phyloP scores from a whole-genome alignment of 2,113 vertebrate species.

The Ailuropoda melanoleuca region DNA sequence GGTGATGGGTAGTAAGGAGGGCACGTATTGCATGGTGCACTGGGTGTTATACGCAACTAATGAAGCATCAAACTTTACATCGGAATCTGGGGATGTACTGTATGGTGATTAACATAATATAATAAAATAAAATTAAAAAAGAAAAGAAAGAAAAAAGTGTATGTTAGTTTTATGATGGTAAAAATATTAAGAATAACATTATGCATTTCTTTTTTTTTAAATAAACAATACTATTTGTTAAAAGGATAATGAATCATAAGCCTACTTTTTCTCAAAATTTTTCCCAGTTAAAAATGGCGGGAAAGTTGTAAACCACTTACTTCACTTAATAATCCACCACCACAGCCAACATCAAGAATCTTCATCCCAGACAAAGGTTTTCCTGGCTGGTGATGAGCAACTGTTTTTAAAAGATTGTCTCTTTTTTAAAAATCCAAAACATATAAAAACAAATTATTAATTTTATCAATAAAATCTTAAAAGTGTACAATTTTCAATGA shows the following conservation, averaged over 20 bases:
- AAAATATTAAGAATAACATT: slow-evolving; percentile 11
- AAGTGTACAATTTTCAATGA: neutral
- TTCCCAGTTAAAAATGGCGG: neutral
- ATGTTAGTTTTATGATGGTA: neutral
- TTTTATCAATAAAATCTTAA: slow-evolving; percentile 35
- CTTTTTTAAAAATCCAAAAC: slow-evolving; percentile 80
- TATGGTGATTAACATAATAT: too few species aligned
- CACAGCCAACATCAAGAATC: slow-evolving; percentile 96
- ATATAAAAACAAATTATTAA: slow-evolving; percentile 38
- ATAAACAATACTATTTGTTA: slow-evolving; percentile 23
- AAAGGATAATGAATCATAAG: slow-evolving; percentile 19
- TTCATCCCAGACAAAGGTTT: slow-evolving; percentile 89
- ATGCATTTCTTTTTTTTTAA: neutral
- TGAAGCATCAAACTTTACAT: too few species aligned
- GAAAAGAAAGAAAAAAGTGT: neutral
- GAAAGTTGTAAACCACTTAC: slow-evolving; percentile 79
- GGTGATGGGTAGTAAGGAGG: too few species aligned
- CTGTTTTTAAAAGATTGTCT: slow-evolving; percentile 92
- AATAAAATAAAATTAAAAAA: too few species aligned
- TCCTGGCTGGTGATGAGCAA: slow-evolving; percentile 84
- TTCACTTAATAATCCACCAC: slow-evolving; percentile 95
- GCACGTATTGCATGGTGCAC: too few species aligned
- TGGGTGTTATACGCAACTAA: too few species aligned
- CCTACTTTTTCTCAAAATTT: neutral
- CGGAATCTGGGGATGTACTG: too few species aligned